Evolutionary conservation across 2,888 invertebrate genomes (phyloP), one percentile per base, ranked within the genome.

Genomic region (Chymomyza amoena): DNA sequence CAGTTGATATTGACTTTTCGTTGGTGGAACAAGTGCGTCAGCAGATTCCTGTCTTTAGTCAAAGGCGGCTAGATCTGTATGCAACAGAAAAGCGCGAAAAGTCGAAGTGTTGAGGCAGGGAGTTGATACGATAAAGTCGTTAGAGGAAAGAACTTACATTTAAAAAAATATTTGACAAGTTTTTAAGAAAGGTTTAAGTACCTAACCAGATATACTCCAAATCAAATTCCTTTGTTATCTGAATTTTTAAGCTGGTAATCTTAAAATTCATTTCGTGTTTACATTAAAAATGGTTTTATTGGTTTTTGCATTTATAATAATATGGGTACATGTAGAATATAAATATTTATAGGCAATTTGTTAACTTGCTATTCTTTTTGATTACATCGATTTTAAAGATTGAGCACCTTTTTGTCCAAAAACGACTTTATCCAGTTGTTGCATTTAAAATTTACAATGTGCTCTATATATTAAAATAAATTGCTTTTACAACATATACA

Each of bases 31-130:
- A 96, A 89, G 95, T 97, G 0, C 93, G 98, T 64, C 93, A 94
- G 72, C 97, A 97, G 91, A 97, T 98, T 89, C 98, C 98, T 0
- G 93, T 96, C 18, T 94, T 93, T 52, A 90, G 88, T 0, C 98
- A 98, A 91, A 93, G 95, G 63, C 93, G 97, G 80, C 92, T 92
- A 0, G 97, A 97, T 87, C 81, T 97, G 20, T 97, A 97, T 84
- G 69, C 64, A 51, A 84, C 84, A 15, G 70, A 77, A 45, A 75
- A 28, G 50, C 79, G 78, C 45, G 36, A 66, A 6, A 68, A 72
- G 6, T 84, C 45, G 68, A 45, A 45, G 13, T 45, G 10, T 45
- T 13, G 4, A 45, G 39, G 6, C 39, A 36, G 9, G 36, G 36
- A 36, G 2, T 36, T 36, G 0, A 13, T 32, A 13, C 2, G 13